Conservation (phyloP, 2,113 vertebrate genomes). For the Caracal caracal region DNA sequence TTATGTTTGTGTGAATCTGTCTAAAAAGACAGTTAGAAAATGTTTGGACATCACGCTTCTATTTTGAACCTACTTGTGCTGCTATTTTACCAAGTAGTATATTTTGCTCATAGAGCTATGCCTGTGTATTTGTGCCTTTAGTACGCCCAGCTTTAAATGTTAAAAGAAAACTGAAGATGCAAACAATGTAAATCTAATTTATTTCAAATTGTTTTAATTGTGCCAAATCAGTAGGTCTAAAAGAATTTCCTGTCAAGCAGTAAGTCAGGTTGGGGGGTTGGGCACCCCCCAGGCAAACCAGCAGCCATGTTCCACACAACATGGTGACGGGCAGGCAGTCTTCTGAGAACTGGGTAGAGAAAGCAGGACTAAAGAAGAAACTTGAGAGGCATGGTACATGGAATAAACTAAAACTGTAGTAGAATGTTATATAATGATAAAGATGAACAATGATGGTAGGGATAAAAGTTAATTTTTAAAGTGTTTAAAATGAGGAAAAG, state of each 20-base stretch:
- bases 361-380: not conserved
- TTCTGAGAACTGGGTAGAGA: not conserved
- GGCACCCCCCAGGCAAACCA: not conserved
- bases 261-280: constrained; percentile 24
- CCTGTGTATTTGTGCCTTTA: not conserved
- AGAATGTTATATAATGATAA: not conserved
- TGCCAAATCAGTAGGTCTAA: constrained; percentile 63
- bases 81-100: constrained; percentile 51
- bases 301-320: not conserved
- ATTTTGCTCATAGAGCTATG: not conserved
- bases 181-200: constrained; percentile 57
- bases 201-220: constrained; percentile 50
- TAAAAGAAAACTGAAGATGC: constrained; percentile 55
- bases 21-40: constrained; percentile 69
- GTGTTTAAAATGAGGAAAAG: not conserved
- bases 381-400: not conserved
- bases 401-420: not conserved
- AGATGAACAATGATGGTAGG: not conserved
- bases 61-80: constrained; percentile 31
- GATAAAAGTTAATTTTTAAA: not conserved
- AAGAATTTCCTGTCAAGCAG: constrained; percentile 62
- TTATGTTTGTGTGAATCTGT: constrained; percentile 57
- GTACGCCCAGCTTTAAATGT: not conserved
- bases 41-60: constrained; percentile 58
- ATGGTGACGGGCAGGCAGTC: not conserved